phyloP scores from a whole-genome alignment of 2,888 invertebrate species.

The Ellobium chinense region DNA sequence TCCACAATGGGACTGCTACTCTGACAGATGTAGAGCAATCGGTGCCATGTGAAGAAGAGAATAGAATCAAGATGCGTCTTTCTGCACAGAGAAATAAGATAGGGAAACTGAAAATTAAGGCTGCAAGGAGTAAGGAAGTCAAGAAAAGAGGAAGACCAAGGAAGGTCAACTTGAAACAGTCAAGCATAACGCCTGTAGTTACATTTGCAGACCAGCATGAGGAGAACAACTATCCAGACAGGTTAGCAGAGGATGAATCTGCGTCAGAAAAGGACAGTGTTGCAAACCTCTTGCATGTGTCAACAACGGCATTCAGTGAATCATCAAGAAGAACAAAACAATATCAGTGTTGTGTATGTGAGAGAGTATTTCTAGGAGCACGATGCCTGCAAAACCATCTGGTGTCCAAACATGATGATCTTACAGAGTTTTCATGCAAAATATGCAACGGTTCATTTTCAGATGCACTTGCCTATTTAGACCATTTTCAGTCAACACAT shows the following conservation, averaged over 20 bases:
- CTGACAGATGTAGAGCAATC: background rate
- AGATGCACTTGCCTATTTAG: background rate
- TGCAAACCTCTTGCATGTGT: no score
- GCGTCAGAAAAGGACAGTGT: no score
- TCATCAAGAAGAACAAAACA: no score
- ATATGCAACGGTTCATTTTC: background rate
- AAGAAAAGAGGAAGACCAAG: background rate
- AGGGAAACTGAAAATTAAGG: background rate
- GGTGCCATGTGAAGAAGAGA: background rate
- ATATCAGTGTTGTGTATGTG: slow-evolving; percentile 13
- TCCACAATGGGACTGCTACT: no score
- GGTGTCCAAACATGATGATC: background rate
- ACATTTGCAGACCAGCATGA: no score
- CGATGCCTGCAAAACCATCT: slow-evolving; percentile 8
- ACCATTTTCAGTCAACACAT: slow-evolving; percentile 13
- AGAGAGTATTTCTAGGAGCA: slow-evolving; percentile 1
- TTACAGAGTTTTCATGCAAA: slow-evolving; percentile 12
- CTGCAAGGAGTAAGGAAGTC: background rate
- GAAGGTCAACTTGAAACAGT: no score
- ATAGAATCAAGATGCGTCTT: background rate
- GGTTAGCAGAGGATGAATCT: no score
- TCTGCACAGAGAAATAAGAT: background rate
- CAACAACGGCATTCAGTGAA: no score
- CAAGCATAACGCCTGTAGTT: no score
- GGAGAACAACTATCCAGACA: no score